Percentiles rank a stretch among this genome's conserved stretches.
Evolutionary conservation across 2,113 vertebrate genomes (phyloP).

Genomic region (Chaetops frenatus): DNA sequence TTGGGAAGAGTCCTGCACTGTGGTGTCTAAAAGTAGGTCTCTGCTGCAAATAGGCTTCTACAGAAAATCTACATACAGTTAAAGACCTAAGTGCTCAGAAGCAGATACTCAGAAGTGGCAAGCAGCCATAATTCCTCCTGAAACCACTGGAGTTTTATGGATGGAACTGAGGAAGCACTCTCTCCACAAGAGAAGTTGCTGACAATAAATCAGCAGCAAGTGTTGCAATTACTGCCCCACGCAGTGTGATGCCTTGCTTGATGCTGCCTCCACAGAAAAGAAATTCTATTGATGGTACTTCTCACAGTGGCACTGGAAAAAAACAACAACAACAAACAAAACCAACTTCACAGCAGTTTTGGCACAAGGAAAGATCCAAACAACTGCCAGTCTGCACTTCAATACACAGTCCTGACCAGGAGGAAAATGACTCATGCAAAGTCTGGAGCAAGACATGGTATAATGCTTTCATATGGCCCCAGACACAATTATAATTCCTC

Average conservation of each 20-base stretch:
- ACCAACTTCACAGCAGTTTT: constrained; percentile 47
- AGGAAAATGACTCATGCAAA: constrained; percentile 60
- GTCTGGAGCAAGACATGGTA: constrained; percentile 55
- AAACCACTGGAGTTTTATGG: not conserved
- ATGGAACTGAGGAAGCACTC: not conserved
- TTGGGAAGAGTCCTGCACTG: not conserved
- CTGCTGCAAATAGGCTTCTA: not conserved
- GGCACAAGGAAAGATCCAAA: constrained; percentile 31
- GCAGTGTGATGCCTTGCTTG: constrained; percentile 2
- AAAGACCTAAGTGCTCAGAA: not conserved
- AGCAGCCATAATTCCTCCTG: constrained; percentile 15
- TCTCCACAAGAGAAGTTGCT: constrained; percentile 29
- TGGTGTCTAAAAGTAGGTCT: not conserved
- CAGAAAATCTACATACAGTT: not conserved
- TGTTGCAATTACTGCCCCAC: constrained; percentile 36
- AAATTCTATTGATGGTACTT: constrained; percentile 34
- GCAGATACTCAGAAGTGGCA: constrained; percentile 25
- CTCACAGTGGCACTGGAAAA: constrained; percentile 34
- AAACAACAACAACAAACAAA: constrained; percentile 15
- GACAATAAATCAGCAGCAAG: constrained; percentile 48
- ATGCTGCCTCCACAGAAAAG: constrained; percentile 24
- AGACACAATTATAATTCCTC: constrained; percentile 62
- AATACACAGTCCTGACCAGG: constrained; percentile 51
- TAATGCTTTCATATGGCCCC: constrained; percentile 58
- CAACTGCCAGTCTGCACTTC: constrained; percentile 55